Base-by-base conservation (phyloP, 2,888 invertebrate genomes). In the Melanophora roralis region DNA sequence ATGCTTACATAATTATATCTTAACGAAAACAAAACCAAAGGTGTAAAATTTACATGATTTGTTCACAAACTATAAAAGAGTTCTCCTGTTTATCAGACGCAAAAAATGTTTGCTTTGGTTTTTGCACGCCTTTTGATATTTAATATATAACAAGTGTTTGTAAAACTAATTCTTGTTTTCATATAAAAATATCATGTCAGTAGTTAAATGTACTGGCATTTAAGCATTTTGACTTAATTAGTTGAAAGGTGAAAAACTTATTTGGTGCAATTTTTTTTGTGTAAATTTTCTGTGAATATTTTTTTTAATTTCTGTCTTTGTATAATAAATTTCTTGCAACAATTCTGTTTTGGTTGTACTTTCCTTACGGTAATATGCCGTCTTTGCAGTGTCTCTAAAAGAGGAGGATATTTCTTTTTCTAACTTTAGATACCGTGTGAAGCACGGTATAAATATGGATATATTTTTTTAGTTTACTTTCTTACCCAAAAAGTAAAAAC, bases 41-140 rank as follows among this genome's bases (percentile, higher is more conserved):
- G 71, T 68, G 68, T 62, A 74, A 73, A 78, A 64, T 78, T 69
- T 60, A 64, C 68, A 74, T 78, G 78, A 78, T 78, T 69, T 74
- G 73, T 69, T 78, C 78, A 78, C 73, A 76, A 68, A 64, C 43
- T 49, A 77, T 51, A 49, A 60, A 68, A 67, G 6, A 51, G 43
- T 49, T 9, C 47, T 68, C 53, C 9, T 19, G 4, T 27, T 27
- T 34, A 19, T 40, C 32, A 49, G 49, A 6, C 2, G 9, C 40
- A n/a, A 27, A 32, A 21, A 32, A 51, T n/a, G 32, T 16, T 5
- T 32, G 36, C 23, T 38, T 27, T 27, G 6, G 27, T 27, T 27
- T 27, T 27, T 27, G 27, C 27, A 45, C 53, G 23, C 43, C 23
- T 40, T 11, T 34, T 65, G 51, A 27, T 12, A 43, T 64, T 57